Percentiles rank a stretch among this genome's conserved stretches.
These are phyloP conservation scores for Liodrosophila aerea DNA, from an alignment of 2,888 invertebrate genomes.

Conservation along the genomic window DNA sequence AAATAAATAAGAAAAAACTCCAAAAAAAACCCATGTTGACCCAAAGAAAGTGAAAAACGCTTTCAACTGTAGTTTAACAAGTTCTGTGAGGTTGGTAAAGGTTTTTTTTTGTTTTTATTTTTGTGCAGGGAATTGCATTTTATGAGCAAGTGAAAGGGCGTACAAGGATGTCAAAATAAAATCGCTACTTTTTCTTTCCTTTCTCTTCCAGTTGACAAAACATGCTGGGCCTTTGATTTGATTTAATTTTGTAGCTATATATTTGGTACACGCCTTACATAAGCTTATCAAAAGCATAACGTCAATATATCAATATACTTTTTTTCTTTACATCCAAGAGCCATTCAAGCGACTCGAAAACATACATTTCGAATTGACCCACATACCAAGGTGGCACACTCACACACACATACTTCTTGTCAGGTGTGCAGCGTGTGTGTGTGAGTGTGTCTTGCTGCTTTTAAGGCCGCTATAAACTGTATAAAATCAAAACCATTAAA, in stretches of 20 bases:
- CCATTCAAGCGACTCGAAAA: constrained; percentile 54
- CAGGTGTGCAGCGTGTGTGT: constrained; percentile 9
- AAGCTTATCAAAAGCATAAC: constrained; percentile 6
- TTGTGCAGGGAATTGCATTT: constrained; percentile 34
- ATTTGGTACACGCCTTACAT: background rate
- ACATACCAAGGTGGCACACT: constrained; percentile 71
- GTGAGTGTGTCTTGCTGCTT: constrained; percentile 37
- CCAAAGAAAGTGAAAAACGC: constrained; percentile 51
- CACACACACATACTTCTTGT: constrained; percentile 15
- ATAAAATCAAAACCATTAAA: constrained; percentile 35
- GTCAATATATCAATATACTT: constrained; percentile 19
- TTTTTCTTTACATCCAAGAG: constrained; percentile 7
- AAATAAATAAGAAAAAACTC: too few relatives aligned
- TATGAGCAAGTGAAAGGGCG: constrained; percentile 33
- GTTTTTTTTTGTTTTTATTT: constrained; percentile 2
- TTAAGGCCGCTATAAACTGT: constrained; percentile 55
- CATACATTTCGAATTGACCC: constrained; percentile 71
- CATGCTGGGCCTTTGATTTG: background rate
- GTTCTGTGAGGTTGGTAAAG: constrained; percentile 40
- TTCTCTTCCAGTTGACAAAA: constrained; percentile 16
- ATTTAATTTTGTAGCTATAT: background rate
- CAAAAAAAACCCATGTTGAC: constrained; percentile 21
- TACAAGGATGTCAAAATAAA: constrained; percentile 8
- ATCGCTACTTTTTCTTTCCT: constrained; percentile 6
- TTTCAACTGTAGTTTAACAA: constrained; percentile 38